Percentiles rank a stretch among this genome's conserved stretches.
Conservation (phyloP, 2,797 vertebrate genomes). For the Mergus octosetaceus region DNA sequence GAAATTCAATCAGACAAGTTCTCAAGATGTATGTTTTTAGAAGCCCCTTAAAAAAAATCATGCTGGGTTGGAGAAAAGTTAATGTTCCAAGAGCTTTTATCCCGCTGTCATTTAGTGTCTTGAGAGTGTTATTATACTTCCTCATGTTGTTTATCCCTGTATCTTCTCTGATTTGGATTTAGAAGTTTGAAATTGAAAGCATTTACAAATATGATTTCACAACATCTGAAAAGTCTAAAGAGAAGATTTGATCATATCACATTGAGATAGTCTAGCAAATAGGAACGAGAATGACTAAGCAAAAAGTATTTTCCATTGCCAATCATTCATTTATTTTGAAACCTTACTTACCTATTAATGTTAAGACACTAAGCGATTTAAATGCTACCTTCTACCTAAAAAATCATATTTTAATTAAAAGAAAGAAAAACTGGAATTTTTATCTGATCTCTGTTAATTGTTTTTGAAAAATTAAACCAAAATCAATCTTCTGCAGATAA, state of each 20-base stretch:
- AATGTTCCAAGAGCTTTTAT: background rate
- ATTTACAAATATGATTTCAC: background rate
- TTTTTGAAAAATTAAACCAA: background rate
- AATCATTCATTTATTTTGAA: background rate
- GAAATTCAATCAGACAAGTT: background rate
- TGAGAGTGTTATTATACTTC: background rate
- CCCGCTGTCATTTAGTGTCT: background rate
- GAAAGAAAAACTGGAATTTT: background rate
- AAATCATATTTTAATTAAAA: background rate
- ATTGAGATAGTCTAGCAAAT: background rate
- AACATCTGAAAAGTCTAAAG: background rate
- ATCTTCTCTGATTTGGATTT: slow-evolving; percentile 14
- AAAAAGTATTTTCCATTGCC: background rate
- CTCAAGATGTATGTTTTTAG: background rate
- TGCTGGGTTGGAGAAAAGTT: background rate
- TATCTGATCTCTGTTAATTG: background rate
- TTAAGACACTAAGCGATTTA: background rate
- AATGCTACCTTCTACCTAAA: background rate
- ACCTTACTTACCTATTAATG: background rate
- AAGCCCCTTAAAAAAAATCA: background rate
- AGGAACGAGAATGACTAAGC: background rate
- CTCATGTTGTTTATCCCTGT: background rate
- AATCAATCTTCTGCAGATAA: background rate
- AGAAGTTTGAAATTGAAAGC: background rate
- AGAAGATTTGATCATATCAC: background rate